Evolutionary conservation across 2,888 invertebrate species (phyloP), one percentile per base, ranked within the genome.

Genomic region (Dichetophora obliterata): DNA sequence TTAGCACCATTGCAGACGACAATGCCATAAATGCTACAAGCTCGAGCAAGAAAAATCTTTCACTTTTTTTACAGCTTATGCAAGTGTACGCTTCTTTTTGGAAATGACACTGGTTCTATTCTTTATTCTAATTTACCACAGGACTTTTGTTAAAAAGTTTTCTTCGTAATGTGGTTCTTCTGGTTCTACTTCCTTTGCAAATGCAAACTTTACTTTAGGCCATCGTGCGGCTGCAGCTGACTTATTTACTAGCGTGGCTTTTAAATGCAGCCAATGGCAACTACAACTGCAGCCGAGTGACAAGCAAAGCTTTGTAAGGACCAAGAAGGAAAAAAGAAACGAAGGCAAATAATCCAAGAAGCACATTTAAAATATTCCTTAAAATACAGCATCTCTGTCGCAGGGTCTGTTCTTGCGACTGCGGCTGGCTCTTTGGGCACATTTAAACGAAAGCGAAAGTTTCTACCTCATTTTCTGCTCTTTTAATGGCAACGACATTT

Each of bases 371-470:
- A 19, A 43, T 50, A 69, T 22, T 69, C 68, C 6, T 48, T 22
- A 34, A 19, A 27, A 34, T 27, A 16, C 37, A 24, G 54, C 54
- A 54, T 65, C 65, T 59, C 37, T 5, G 37, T 14, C 31, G 22
- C 31, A 63, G 19, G 65, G 1, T 65, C 16, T 65, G 16, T 65
- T 27, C n/a, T n/a, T 65, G 37, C 9, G 43, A 43, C 43, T 5
- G 43, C 43, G 37, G 1, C 43, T 22, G 37, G 43, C 43, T 34
- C n/a, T 31, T 27, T 27, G 37, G n/a, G 37, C 34, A 43, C 22
- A 27, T 3, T 14, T 50, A 65, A 75, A 68, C 59, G 75, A 75
- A 75, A 75, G 65, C 22, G 65, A 74, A 63, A 74, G 68, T 68
- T 75, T 54, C 24, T 31, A 27, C 37, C 16, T 54, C 19, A n/a